phyloP scores from a whole-genome alignment of 2,797 vertebrate genomes.

The Peromyscus eremicus region DNA sequence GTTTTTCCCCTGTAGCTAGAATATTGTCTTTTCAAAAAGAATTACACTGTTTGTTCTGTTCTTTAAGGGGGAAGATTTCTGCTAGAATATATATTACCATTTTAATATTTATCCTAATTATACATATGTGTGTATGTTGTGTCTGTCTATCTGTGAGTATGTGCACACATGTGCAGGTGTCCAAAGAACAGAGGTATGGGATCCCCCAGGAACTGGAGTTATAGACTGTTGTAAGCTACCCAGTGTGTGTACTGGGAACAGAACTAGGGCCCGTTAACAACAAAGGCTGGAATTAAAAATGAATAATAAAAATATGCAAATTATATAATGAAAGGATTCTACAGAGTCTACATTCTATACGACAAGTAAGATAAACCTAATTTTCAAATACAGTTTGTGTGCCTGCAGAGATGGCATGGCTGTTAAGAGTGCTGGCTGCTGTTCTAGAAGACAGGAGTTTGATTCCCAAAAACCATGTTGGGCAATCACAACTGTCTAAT shows the following conservation, averaged over 20 bases:
- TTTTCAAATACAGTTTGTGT: not conserved
- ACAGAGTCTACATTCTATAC: not conserved
- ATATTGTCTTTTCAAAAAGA: constrained; percentile 76
- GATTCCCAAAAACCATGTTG: not conserved
- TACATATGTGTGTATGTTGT: not conserved
- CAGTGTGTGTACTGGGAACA: not conserved
- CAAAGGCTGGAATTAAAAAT: not conserved
- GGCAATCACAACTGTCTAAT: not conserved
- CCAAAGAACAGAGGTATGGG: not conserved
- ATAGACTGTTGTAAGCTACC: not conserved
- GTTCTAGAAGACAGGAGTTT: not conserved
- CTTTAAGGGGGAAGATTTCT: constrained; percentile 56
- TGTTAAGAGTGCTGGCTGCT: not conserved
- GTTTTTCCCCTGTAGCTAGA: constrained; percentile 60
- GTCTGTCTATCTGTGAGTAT: not conserved
- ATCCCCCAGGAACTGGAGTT: not conserved
- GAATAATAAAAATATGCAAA: not conserved
- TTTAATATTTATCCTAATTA: not conserved
- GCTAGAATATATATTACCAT: not conserved
- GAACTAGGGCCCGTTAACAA: not conserved
- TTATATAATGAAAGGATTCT: not conserved
- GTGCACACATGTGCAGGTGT: not conserved
- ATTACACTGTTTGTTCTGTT: constrained; percentile 42
- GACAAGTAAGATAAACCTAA: not conserved
- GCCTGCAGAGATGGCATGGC: not conserved